phyloP scores from a whole-genome alignment of 2,797 vertebrate genomes.

The Spheniscus humboldti region DNA sequence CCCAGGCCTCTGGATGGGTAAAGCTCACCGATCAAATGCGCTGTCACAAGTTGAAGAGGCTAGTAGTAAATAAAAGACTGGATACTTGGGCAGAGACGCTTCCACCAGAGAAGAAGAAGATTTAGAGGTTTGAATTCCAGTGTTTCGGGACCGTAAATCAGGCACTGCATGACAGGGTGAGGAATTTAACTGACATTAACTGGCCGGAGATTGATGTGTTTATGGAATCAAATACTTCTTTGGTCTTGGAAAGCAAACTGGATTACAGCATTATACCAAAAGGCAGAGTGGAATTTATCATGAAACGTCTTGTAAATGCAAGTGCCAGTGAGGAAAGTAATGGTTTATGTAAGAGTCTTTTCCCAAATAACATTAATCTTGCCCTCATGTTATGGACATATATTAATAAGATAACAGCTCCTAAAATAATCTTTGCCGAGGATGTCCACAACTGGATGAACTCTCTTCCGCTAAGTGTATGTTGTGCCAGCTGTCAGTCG shows the following conservation, averaged over 20 bases:
- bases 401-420: neutral
- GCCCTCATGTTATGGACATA: neutral
- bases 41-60: neutral
- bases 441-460: neutral
- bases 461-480: neutral
- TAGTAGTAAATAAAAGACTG: neutral
- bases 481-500: neutral
- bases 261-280: neutral
- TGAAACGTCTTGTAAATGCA: neutral
- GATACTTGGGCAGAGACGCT: neutral
- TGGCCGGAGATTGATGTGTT: slow-evolving; percentile 10
- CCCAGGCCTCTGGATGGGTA: neutral
- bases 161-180: neutral
- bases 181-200: neutral
- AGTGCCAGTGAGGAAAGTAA: neutral
- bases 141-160: neutral
- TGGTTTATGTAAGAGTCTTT: neutral
- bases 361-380: neutral
- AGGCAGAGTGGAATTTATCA: neutral
- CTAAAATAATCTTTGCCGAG: neutral
- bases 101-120: neutral
- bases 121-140: neutral
- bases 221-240: neutral
- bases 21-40: neutral
- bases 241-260: slow-evolving; percentile 4